Conservation (phyloP, 1,140 invertebrate species). For the Drosophila punjabiensis region DNA sequence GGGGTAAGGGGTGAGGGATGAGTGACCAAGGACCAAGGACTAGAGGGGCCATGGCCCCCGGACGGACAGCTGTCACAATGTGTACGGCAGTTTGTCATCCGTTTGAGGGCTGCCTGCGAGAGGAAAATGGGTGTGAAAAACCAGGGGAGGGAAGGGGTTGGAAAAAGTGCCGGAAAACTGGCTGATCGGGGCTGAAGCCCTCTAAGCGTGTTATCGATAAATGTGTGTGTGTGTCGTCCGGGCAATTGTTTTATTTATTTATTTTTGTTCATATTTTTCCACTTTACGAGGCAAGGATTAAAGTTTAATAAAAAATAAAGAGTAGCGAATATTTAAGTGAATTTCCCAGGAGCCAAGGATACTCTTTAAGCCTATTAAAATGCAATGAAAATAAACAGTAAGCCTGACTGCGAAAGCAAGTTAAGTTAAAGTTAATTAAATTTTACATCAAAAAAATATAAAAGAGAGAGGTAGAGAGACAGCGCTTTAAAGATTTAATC, state of each 20-base stretch:
- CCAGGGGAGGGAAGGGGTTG: not conserved
- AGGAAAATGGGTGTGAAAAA: conserved; percentile 9
- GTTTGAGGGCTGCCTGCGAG: conserved; percentile 12
- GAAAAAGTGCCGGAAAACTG: conserved; percentile 12
- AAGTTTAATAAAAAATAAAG: not conserved
- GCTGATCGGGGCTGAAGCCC: conserved; percentile 22
- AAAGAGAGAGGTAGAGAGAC: not conserved
- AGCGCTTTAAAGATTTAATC: not conserved
- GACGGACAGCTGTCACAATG: conserved; percentile 62
- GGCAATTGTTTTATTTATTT: conserved; percentile 23
- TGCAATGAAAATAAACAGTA: too few species aligned
- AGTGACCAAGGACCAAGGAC: conserved; percentile 5
- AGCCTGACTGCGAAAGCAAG: not conserved
- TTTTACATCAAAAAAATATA: too few species aligned
- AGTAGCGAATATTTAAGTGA: not conserved
- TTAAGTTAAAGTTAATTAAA: not conserved
- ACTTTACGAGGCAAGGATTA: not conserved
- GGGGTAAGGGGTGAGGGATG: not conserved
- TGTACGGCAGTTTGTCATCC: conserved; percentile 67
- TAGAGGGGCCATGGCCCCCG: conserved; percentile 22
- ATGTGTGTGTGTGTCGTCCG: conserved; percentile 17
- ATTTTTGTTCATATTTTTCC: not conserved
- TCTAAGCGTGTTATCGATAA: conserved; percentile 61
- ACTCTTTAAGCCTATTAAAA: not conserved
- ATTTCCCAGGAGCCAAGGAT: not conserved